Conservation (phyloP, 2,113 vertebrate genomes). For the Thymallus thymallus region DNA sequence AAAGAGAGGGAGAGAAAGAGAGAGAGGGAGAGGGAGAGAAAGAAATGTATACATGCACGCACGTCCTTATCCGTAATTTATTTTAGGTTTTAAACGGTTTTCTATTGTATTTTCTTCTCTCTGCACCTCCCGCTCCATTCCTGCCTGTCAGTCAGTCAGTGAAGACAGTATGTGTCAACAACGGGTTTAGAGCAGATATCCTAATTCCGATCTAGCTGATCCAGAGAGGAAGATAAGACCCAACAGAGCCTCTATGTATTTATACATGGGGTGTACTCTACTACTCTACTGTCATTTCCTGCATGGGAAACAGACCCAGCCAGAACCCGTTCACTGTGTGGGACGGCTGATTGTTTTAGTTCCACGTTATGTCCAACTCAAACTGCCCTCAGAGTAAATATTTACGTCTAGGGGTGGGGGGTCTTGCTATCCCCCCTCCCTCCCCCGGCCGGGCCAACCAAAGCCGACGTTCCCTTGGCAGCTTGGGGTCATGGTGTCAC, state of each 20-base stretch:
- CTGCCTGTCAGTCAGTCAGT: neutral
- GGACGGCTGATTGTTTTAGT: constrained; percentile 1
- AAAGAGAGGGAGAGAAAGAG: neutral
- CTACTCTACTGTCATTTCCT: neutral
- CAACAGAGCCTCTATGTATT: neutral
- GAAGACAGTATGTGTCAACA: constrained; percentile 54
- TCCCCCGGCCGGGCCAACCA: neutral
- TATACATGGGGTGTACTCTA: neutral
- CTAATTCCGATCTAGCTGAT: constrained; percentile 37
- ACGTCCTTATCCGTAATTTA: constrained; percentile 52
- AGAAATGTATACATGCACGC: neutral
- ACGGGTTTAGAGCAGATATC: constrained; percentile 32
- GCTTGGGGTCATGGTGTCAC: constrained; percentile 41
- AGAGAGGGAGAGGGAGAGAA: neutral
- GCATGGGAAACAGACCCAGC: neutral
- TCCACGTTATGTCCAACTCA: constrained; percentile 13
- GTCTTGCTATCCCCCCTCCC: neutral
- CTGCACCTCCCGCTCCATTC: constrained; percentile 19
- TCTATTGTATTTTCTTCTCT: constrained; percentile 25
- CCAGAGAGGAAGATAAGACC: constrained; percentile 32
- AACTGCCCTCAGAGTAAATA: constrained; percentile 8
- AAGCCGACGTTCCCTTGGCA: neutral
- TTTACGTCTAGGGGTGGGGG: neutral
- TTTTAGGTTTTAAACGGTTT: constrained; percentile 53
- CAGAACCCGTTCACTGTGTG: neutral